These are phyloP conservation scores for Drosophila sproati DNA, from an alignment of 1,140 invertebrate genomes.

Conservation along the genomic window DNA sequence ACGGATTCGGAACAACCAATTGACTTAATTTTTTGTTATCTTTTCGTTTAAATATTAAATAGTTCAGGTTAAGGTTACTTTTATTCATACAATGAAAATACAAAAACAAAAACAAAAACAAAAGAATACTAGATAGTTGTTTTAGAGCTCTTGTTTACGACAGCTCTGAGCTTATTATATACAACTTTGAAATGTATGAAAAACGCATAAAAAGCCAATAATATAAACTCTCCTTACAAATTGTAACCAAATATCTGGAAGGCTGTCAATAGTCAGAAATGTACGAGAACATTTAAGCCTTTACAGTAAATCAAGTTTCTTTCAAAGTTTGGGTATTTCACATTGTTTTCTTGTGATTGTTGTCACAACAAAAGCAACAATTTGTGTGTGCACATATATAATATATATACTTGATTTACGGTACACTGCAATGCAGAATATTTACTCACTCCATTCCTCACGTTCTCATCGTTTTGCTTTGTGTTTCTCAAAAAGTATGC, in stretches of 20 bases:
- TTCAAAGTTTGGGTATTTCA: slow-evolving; percentile 1
- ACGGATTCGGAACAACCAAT: neutral
- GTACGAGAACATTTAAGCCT: neutral
- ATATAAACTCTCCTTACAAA: neutral
- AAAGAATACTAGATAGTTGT: neutral
- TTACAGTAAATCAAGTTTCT: neutral
- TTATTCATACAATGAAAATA: neutral
- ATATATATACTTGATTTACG: neutral
- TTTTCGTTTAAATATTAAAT: neutral
- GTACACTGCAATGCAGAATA: neutral
- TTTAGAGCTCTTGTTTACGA: neutral
- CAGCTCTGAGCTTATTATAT: neutral
- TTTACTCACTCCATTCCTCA: neutral
- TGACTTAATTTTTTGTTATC: slow-evolving; percentile 1
- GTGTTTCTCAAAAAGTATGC: slow-evolving; percentile 1
- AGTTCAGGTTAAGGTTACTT: neutral
- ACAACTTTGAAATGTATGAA: neutral
- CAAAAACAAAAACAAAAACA: neutral
- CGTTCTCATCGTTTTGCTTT: neutral
- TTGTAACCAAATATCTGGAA: neutral
- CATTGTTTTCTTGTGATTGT: neutral
- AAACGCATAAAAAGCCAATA: too few species aligned
- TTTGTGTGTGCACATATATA: neutral
- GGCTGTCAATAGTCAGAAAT: neutral
- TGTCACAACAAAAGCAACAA: slow-evolving; percentile 8